Evolutionary conservation across 2,888 invertebrate species (phyloP).

Genomic region (Sylvicola cinctus): DNA sequence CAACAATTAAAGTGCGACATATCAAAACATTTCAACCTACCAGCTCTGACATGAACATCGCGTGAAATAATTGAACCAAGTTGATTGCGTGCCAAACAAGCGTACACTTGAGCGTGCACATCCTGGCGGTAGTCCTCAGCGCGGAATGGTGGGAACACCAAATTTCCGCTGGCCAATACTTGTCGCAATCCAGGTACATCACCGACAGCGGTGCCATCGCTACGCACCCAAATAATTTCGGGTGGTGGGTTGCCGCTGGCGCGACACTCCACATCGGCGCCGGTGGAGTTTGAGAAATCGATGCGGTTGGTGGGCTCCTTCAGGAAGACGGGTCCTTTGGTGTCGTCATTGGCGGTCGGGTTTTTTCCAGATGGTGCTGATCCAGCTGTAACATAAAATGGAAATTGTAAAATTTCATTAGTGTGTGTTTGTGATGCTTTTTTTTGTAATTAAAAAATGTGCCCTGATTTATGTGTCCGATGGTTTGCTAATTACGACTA

Average conservation of each 20-base stretch:
- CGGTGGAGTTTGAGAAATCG: conserved; percentile 86
- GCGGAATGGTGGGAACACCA: conserved; percentile 86
- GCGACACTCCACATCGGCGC: conserved; percentile 80
- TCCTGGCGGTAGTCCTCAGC: conserved; percentile 85
- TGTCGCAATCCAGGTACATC: conserved; percentile 75
- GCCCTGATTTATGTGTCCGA: no score
- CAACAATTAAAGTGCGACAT: not conserved
- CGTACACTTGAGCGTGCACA: conserved; percentile 85
- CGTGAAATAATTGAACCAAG: conserved; percentile 81
- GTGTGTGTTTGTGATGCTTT: no score
- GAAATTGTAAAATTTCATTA: no score
- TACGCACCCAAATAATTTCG: conserved; percentile 81
- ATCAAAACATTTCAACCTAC: conserved; percentile 32
- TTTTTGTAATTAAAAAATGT: no score
- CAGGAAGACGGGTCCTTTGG: conserved; percentile 77
- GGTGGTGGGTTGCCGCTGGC: conserved; percentile 79
- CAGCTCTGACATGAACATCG: conserved; percentile 86
- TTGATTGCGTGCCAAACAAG: conserved; percentile 74
- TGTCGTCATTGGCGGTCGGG: conserved; percentile 34
- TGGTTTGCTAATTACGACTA: no score
- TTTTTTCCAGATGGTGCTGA: no score
- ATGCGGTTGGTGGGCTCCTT: conserved; percentile 81
- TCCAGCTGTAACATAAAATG: no score
- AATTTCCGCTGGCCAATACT: conserved; percentile 76
- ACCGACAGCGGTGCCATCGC: conserved; percentile 77